phyloP scores from a whole-genome alignment of 2,888 invertebrate genomes.

The Eilema caniola region DNA sequence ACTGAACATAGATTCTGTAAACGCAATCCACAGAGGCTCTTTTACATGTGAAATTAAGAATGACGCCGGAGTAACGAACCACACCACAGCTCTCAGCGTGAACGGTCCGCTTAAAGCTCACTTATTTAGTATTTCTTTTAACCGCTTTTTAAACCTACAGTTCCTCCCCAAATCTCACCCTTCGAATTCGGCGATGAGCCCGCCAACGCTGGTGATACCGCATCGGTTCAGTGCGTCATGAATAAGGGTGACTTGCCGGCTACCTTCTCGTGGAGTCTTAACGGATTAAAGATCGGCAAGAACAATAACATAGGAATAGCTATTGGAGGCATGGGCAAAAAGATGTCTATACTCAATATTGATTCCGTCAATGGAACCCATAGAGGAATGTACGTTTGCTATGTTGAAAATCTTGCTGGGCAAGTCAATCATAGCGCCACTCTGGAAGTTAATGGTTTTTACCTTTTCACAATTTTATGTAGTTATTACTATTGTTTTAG shows the following conservation, averaged over 20 bases:
- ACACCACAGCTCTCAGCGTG: constrained; percentile 87
- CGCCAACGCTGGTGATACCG: constrained; percentile 91
- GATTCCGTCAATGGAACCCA: constrained; percentile 90
- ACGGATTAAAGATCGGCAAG: constrained; percentile 83
- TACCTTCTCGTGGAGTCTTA: constrained; percentile 90
- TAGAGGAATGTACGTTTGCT: constrained; percentile 91
- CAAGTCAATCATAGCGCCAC: constrained; percentile 89
- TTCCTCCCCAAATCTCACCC: constrained; percentile 90
- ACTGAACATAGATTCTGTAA: constrained; percentile 89
- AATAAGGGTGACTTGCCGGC: constrained; percentile 94
- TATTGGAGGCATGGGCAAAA: constrained; percentile 88
- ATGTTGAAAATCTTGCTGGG: constrained; percentile 90
- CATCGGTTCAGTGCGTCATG: constrained; percentile 91
- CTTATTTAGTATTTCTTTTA: constrained; percentile 52
- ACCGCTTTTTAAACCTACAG: constrained; percentile 77
- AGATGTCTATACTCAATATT: constrained; percentile 90
- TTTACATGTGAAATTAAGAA: constrained; percentile 90
- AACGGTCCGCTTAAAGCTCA: constrained; percentile 84
- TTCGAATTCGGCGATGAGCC: constrained; percentile 90
- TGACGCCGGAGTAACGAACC: constrained; percentile 87
- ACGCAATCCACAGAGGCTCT: constrained; percentile 88
- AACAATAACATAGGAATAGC: constrained; percentile 87
- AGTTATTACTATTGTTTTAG: constrained; percentile 45
- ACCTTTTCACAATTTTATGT: constrained; percentile 51
- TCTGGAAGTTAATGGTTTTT: constrained; percentile 91